Percentiles rank a stretch among this genome's conserved stretches.
These are phyloP conservation scores for Cryptosula pallasiana DNA, from an alignment of 2,888 invertebrate genomes.

Conservation along the genomic window DNA sequence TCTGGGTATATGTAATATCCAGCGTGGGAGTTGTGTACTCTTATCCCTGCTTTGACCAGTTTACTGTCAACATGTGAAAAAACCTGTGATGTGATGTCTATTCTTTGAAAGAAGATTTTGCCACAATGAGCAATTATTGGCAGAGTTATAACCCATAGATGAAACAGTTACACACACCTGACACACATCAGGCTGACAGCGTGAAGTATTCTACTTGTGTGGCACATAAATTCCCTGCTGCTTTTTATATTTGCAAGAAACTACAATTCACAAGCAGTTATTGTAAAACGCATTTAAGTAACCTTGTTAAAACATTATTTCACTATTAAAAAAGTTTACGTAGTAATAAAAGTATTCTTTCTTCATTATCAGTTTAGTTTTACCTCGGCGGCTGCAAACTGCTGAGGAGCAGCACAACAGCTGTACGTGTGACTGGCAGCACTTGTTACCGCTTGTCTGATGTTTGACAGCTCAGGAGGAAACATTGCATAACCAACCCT, in stretches of 20 bases:
- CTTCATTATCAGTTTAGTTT: no score
- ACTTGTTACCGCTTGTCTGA: constrained; percentile 37
- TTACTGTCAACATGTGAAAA: no score
- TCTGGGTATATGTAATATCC: constrained; percentile 51
- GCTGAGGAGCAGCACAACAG: constrained; percentile 48
- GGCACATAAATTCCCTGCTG: constrained; percentile 41
- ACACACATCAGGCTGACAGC: constrained; percentile 36
- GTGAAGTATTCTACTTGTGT: constrained; percentile 42
- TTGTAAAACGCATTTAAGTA: no score
- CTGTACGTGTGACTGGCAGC: constrained; percentile 51
- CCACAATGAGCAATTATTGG: no score
- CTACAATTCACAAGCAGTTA: no score
- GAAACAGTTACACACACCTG: constrained; percentile 35
- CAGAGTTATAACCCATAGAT: no score
- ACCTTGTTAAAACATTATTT: no score
- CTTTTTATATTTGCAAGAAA: constrained; percentile 34
- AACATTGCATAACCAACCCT: constrained; percentile 48
- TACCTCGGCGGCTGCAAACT: constrained; percentile 44
- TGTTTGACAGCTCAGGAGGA: constrained; percentile 35
- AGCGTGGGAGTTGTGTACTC: constrained; percentile 36
- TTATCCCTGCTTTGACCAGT: constrained; percentile 40
- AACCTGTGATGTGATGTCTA: no score
- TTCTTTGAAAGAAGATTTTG: no score
- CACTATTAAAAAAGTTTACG: no score
- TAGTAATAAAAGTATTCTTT: no score